Conservation (phyloP, 2,113 vertebrate genomes). For the Neogale vison region DNA sequence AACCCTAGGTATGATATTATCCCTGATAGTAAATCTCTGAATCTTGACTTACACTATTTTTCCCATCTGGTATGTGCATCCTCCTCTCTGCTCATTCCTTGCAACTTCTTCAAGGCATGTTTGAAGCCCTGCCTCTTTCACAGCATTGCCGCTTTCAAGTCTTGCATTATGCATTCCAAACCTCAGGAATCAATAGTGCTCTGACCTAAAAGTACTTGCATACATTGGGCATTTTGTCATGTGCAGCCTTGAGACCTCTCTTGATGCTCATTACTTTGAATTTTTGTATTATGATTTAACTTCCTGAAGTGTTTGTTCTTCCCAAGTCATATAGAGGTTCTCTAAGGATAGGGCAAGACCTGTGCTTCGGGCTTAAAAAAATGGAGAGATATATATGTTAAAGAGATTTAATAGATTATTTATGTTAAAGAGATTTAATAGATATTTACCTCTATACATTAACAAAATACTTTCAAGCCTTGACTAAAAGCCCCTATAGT, state of each 20-base stretch:
- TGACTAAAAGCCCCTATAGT: not conserved
- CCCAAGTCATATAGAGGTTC: not conserved
- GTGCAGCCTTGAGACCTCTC: not conserved
- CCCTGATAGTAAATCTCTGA: not conserved
- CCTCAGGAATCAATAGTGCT: not conserved
- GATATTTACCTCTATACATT: not conserved
- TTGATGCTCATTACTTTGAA: not conserved
- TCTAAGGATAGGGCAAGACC: not conserved
- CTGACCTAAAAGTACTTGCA: constrained; percentile 7
- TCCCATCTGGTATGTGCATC: not conserved
- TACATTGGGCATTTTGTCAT: not conserved
- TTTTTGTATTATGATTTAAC: constrained; percentile 43
- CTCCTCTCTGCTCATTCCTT: not conserved
- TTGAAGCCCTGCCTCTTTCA: not conserved
- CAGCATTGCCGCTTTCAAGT: not conserved
- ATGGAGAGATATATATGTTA: not conserved
- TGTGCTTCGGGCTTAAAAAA: not conserved
- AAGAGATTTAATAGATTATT: not conserved
- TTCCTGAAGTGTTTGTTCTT: constrained; percentile 28
- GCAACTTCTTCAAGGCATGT: not conserved
- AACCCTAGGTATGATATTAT: not conserved
- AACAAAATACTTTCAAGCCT: constrained; percentile 8
- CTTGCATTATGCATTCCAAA: not conserved
- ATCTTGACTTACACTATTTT: not conserved
- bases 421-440: not conserved